These are phyloP conservation scores for Carlito syrichta DNA, from an alignment of 2,113 vertebrate genomes.

Conservation along the genomic window DNA sequence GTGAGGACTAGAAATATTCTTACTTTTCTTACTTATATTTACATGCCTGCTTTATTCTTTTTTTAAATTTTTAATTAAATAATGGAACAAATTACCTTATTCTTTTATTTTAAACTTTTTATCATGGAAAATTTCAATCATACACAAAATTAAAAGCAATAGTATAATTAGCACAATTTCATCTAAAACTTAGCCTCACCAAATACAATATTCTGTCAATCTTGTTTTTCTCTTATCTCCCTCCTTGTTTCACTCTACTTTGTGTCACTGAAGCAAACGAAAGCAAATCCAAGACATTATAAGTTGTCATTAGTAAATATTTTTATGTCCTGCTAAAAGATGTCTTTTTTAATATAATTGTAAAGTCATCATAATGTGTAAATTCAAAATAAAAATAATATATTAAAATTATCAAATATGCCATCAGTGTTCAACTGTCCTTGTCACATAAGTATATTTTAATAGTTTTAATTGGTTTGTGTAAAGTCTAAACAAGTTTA, in stretches of 20 bases:
- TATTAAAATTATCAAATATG: not conserved
- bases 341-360: not conserved
- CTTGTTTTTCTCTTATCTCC: not conserved
- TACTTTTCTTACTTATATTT: not conserved
- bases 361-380: not conserved
- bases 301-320: not conserved
- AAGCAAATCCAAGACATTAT: not conserved
- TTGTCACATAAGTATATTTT: not conserved
- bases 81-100: no score
- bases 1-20: not conserved
- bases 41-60: not conserved
- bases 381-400: conserved; percentile 6
- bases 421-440: not conserved
- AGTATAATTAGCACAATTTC: not conserved
- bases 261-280: not conserved
- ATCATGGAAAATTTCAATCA: not conserved
- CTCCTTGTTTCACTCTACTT: not conserved
- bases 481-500: not conserved
- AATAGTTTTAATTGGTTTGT: not conserved
- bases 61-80: conserved; percentile 35
- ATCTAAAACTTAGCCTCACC: not conserved
- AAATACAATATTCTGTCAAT: not conserved
- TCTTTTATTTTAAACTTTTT: conserved; percentile 23
- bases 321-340: not conserved
- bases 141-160: not conserved